Base-by-base conservation (phyloP, 1,140 invertebrate genomes). In the Archegozetes longisetosus region DNA sequence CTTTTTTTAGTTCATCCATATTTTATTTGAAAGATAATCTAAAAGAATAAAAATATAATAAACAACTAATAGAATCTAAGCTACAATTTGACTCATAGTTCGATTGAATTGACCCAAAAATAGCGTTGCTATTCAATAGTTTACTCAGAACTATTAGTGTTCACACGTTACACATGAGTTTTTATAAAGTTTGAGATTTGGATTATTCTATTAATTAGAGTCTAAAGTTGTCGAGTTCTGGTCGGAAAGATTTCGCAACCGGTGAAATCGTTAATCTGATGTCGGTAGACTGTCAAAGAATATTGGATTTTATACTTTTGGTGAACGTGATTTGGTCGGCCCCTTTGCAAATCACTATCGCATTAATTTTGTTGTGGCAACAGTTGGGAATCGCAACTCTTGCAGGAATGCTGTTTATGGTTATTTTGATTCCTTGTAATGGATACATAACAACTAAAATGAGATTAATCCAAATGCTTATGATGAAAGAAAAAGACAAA, bases 391-490 rank as follows among this genome's bases (percentile, higher is more conserved):
- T 54, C 20, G 62, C 71, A 23, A 66, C 70, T 3, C 23, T 75
- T 17, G 67, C 68, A 26, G 72, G 73, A 32, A 29, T 75, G 14
- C 29, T 62, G 17, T 62, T 75, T 32, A 62, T 75, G 29, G 51
- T 74, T 22, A 79, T 93, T 57, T 76, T 93, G 28, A 87, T 94
- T 64, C 90, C 90, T 0, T 72, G 94, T 4, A 96, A 96, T 73
- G 86, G 84, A 3, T 74, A 85, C 49, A 84, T 96, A 62, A 89
- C 89, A 1, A 86, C 83, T 70, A 84, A 84, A 70, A 82, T 78
- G 3, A 73, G 74, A 64, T 70, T 71, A 55, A 75, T 90, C 60
- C 71, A 75, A 68, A 22, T 48, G 20, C 13, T 24, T 4, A 13
- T 65, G 14, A 69, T 76, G 65, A 65, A 56, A 50, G 57, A 66